A percentile compares a stretch with the other conserved stretches of the same genome.
Evolutionary conservation across 2,888 invertebrate species (phyloP).

Genomic region (Plebejus melissa): DNA sequence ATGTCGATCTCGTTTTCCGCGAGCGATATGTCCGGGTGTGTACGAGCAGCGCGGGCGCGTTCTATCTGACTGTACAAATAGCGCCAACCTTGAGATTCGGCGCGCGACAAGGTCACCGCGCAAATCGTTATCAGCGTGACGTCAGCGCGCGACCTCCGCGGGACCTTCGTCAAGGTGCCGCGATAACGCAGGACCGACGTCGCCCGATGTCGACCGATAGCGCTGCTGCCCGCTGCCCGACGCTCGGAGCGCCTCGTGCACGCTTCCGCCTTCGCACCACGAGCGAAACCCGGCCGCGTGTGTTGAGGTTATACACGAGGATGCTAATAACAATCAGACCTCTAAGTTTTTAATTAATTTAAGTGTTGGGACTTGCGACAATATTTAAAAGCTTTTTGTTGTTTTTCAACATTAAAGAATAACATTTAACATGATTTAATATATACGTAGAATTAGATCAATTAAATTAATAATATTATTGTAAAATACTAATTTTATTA

Average conservation of each 20-base stretch:
- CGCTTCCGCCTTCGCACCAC: conserved; percentile 38
- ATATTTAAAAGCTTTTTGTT: too few relatives aligned
- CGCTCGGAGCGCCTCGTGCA: conserved; percentile 36
- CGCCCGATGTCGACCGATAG: conserved; percentile 58
- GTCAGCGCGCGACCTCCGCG: conserved; percentile 71
- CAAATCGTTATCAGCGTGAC: conserved; percentile 78
- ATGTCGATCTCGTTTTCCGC: conserved; percentile 18
- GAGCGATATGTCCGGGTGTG: conserved; percentile 54
- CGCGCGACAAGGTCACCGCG: conserved; percentile 76
- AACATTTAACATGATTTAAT: too few relatives aligned
- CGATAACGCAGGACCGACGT: conserved; percentile 65
- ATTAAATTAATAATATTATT: too few relatives aligned
- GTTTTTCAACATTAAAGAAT: too few relatives aligned
- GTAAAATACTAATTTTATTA: neutral
- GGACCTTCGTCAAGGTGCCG: conserved; percentile 67
- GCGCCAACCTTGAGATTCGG: conserved; percentile 75
- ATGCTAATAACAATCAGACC: neutral
- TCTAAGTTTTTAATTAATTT: too few relatives aligned
- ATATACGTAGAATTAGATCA: too few relatives aligned
- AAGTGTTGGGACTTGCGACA: too few relatives aligned
- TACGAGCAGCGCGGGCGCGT: conserved; percentile 44
- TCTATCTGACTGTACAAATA: conserved; percentile 75
- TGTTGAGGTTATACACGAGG: conserved; percentile 5
- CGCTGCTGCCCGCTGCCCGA: conserved; percentile 32
- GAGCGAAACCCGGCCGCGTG: neutral